These are phyloP conservation scores for Serrognathus titanus DNA, from an alignment of 2,888 invertebrate genomes.

Conservation along the genomic window DNA sequence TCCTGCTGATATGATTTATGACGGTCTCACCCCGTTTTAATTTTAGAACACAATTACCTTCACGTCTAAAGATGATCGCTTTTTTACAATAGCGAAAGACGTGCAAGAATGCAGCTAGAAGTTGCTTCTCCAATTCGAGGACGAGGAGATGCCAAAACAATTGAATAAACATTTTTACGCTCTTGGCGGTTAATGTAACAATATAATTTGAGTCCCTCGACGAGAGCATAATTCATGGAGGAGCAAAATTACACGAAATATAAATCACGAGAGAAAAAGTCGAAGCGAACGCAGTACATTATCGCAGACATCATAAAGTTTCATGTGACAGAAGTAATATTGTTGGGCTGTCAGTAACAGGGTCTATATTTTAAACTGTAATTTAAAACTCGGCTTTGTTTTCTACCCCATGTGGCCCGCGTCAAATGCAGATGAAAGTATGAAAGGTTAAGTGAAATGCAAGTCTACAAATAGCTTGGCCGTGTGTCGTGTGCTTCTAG, in stretches of 20 bases:
- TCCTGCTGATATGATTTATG: slow-evolving; percentile 27
- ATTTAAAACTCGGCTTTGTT: slow-evolving; percentile 42
- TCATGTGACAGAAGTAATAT: slow-evolving; percentile 39
- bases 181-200: neutral
- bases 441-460: slow-evolving; percentile 31
- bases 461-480: slow-evolving; percentile 21
- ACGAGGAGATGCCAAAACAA: no score
- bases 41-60: slow-evolving; percentile 22
- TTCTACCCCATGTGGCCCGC: slow-evolving; percentile 38
- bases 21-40: slow-evolving; percentile 20
- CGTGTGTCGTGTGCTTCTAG: neutral
- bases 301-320: slow-evolving; percentile 41
- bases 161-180: no score
- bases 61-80: slow-evolving; percentile 18
- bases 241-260: slow-evolving; percentile 15
- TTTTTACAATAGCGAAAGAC: slow-evolving; percentile 2
- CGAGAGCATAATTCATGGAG: neutral
- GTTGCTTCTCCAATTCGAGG: no score
- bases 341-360: slow-evolving; percentile 40
- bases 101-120: no score
- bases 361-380: slow-evolving; percentile 39
- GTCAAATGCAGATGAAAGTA: slow-evolving; percentile 38
- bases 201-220: neutral
- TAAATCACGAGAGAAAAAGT: slow-evolving; percentile 33
- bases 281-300: slow-evolving; percentile 36